Evolutionary conservation across 2,113 vertebrate genomes (phyloP), one percentile per base, ranked within the genome.

Genomic region (Tamias sibiricus): DNA sequence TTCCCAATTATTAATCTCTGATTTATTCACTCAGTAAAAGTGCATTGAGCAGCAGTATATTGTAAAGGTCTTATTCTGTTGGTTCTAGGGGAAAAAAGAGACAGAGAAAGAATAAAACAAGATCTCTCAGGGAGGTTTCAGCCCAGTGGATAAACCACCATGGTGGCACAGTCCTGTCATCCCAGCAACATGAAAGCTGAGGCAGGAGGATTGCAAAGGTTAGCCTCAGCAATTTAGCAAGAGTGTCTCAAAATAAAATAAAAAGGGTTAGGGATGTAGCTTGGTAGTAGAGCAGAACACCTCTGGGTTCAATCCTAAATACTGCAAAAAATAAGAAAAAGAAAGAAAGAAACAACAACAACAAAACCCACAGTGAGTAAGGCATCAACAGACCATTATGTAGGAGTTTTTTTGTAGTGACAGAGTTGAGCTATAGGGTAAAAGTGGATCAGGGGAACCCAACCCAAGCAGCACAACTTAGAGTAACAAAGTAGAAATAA

Each of bases 11-110:
- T n/a, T 94, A 49, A 87, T 96, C 75, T 82, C 81, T 80, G 37
- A 80, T 68, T 94, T 69, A 76, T 83, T 94, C 28, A n/a, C n/a
- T 64, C 52, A 72, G 72, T 92, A 72, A 77, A 91, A 88, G 32
- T 87, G 28, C 90, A 91, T 47, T 74, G 32, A 96, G 79, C 16
- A 93, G 42, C 64, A 79, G 7, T 74, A 11, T 93, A 74, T 57
- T 91, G 9, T 87, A 81, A 81, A 75, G 7, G 30, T 40, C 42
- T 83, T 40, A 11, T 44, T 64, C 8, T n/a, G 47, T 82, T 30
- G 42, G 26, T 69, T 77, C n/a, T 71, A 62, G 74, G 26, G 30
- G 13, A 49, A 8, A 8, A 44, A 32, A 37, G 22, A 28, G 2
- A 77, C n/a, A n/a, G 30, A 4, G 11, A 9, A 35, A 30, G 40